phyloP scores from a whole-genome alignment of 2,888 invertebrate genomes.

The Minunthozetes semirufus region DNA sequence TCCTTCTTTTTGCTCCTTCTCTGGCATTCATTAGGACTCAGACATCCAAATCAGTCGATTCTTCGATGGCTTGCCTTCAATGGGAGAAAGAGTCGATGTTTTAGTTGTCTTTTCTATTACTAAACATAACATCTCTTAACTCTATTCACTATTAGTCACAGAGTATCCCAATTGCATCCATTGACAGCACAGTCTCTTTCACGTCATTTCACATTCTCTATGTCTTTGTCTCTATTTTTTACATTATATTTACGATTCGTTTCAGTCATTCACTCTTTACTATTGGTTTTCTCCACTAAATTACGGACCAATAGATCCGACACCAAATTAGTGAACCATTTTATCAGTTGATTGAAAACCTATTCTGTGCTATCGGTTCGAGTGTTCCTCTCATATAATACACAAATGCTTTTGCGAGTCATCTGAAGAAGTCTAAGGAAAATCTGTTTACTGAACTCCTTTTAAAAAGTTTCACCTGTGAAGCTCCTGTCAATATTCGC shows the following conservation, averaged over 20 bases:
- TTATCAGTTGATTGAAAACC: conserved; percentile 1
- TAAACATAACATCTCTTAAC: conserved; percentile 2
- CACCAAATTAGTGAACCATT: conserved; percentile 11
- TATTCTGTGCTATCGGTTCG: not conserved
- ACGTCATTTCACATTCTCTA: not conserved
- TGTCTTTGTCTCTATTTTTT: not conserved
- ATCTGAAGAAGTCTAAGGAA: no score
- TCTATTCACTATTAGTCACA: conserved; percentile 3
- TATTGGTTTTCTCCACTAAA: conserved; percentile 8
- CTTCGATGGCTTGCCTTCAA: not conserved
- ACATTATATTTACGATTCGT: not conserved
- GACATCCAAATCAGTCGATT: conserved; percentile 15
- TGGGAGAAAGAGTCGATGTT: not conserved
- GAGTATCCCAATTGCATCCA: not conserved
- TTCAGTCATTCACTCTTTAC: not conserved
- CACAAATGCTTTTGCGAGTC: not conserved
- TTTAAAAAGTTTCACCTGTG: not conserved
- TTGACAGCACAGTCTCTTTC: not conserved
- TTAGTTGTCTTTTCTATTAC: conserved; percentile 9
- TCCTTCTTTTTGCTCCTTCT: not conserved
- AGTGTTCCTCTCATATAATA: not conserved
- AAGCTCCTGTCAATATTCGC: not conserved
- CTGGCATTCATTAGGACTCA: conserved; percentile 20
- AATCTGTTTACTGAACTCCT: not conserved
- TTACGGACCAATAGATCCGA: not conserved